Base-by-base conservation (phyloP, 2,113 vertebrate genomes). In the Melanotaenia duboulayi region DNA sequence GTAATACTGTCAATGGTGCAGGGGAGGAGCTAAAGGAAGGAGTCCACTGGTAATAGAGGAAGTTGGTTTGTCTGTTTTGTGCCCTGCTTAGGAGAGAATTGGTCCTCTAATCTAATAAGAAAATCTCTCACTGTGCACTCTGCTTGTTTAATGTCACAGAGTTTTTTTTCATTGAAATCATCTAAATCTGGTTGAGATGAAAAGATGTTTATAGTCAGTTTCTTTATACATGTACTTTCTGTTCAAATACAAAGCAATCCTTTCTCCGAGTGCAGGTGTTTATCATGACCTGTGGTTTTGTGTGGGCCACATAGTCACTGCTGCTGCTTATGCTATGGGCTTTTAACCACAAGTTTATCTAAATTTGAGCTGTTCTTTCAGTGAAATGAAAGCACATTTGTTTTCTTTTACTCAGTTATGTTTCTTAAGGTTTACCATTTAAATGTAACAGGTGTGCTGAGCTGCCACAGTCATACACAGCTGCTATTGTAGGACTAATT, bases 211-310 rank as follows among this genome's bases (percentile, higher is more conserved):
- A 2, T 40, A 32, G 35, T 61, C 28, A 42, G 55, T 46, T 75
- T 68, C 42, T 23, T 19, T n/a, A 35, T n/a, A 70, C 11, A 3
- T 44, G 13, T 61, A 28, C 22, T 62, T 84, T 84, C 50, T 71
- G 75, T 50, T 59, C 54, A 85, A 81, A 60, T 44, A 28, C 4
- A 7, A 35, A 25, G 54, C 0, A 32, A 61, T 70, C 0, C 0
- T 51, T 65, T 75, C 73, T 71, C 5, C 1, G 19, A 44, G 32
- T 2, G 40, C 37, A 71, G 40, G 49, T 10, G 70, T 81, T 90
- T 85, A 65, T 54, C 39, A 24, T 72, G 69, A 46, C 56, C 65
- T 86, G 81, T 85, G 83, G 85, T 83, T 86, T 63, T 16, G 52
- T 23, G 60, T 32, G 28, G 73, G 58, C 67, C 56, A 32, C 28